phyloP scores from a whole-genome alignment of 2,797 vertebrate genomes.

The Danio kyathit region DNA sequence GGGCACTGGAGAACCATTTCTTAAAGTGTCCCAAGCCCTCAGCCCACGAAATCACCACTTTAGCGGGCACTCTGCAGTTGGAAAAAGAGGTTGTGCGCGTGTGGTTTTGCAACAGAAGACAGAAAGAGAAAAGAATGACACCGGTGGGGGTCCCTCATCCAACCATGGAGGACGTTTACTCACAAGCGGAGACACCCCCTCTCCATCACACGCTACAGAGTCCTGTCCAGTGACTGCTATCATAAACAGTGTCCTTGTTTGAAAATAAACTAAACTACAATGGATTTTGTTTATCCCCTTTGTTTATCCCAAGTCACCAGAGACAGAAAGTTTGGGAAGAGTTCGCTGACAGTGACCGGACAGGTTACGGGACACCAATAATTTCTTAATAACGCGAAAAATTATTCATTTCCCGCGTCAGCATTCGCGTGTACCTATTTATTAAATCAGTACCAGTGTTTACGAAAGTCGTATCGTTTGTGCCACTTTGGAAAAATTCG shows the following conservation, averaged over 20 bases:
- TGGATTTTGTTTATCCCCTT: slow-evolving; percentile 85
- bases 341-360: slow-evolving; percentile 76
- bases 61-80: slow-evolving; percentile 97
- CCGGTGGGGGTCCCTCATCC: slow-evolving; percentile 94
- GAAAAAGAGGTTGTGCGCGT: slow-evolving; percentile 99
- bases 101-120: slow-evolving; percentile 99
- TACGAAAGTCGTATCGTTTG: slow-evolving; percentile 79
- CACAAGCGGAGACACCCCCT: slow-evolving; percentile 93
- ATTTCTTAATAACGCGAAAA: slow-evolving; percentile 59
- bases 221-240: slow-evolving; percentile 93
- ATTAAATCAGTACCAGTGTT: slow-evolving; percentile 82
- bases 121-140: slow-evolving; percentile 99
- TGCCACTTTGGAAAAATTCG: slow-evolving; percentile 62
- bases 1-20: slow-evolving; percentile 98
- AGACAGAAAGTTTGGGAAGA: slow-evolving; percentile 77
- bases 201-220: slow-evolving; percentile 94
- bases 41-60: slow-evolving; percentile 95
- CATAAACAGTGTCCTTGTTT: slow-evolving; percentile 78
- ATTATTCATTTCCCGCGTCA: slow-evolving; percentile 67
- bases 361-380: slow-evolving; percentile 69
- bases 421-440: slow-evolving; percentile 73
- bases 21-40: slow-evolving; percentile 99
- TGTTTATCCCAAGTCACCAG: slow-evolving; percentile 74
- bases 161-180: slow-evolving; percentile 98
- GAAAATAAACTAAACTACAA: slow-evolving; percentile 68